phyloP scores from a whole-genome alignment of 2,113 vertebrate genomes.

The Oenanthe oenanthe region DNA sequence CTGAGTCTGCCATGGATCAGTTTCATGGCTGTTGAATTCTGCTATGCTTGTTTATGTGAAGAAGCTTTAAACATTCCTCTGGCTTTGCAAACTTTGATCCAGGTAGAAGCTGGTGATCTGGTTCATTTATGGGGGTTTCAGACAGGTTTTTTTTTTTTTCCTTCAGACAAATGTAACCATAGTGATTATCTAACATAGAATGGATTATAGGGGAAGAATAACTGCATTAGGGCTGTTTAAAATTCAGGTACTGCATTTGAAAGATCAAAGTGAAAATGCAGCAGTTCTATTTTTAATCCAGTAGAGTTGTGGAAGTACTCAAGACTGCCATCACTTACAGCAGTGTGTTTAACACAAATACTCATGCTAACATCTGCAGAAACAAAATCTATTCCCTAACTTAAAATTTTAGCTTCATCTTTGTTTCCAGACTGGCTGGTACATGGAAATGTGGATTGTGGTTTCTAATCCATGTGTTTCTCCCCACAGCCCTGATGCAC shows the following conservation, averaged over 20 bases:
- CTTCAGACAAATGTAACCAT: slow-evolving; percentile 10
- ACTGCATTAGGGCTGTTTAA: slow-evolving; percentile 38
- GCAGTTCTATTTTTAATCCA: slow-evolving; percentile 45
- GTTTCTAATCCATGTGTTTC: background rate
- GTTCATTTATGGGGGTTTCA: background rate
- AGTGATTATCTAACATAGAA: slow-evolving; percentile 13
- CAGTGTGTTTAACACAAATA: background rate
- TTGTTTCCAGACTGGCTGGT: background rate
- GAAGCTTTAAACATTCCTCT: background rate
- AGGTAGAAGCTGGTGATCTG: slow-evolving; percentile 8
- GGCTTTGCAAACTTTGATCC: slow-evolving; percentile 2
- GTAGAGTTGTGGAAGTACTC: background rate
- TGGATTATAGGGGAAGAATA: slow-evolving; percentile 17
- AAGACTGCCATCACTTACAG: background rate
- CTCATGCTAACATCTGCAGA: background rate
- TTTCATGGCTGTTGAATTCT: background rate
- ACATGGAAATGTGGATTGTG: background rate
- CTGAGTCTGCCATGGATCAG: background rate
- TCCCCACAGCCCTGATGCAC: slow-evolving; percentile 91
- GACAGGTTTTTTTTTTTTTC: background rate
- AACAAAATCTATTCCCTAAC: background rate
- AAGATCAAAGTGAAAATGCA: slow-evolving; percentile 37
- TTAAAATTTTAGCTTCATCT: background rate
- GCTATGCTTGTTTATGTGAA: background rate
- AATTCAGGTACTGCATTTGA: slow-evolving; percentile 32